Evolutionary conservation across 1,140 invertebrate genomes (phyloP).

Genomic region (Hyposmocoma kahamanoa): DNA sequence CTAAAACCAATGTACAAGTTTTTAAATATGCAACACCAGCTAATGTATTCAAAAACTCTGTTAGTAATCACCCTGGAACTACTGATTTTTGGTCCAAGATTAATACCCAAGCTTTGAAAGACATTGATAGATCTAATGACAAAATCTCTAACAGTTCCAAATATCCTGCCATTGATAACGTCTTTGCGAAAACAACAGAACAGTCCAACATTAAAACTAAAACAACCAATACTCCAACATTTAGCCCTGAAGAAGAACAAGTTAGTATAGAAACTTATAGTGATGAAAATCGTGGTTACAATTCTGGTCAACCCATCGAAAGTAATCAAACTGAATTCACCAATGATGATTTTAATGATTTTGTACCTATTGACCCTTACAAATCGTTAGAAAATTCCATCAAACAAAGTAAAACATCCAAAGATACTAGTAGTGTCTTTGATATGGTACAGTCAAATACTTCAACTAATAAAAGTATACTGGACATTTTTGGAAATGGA

Average conservation of each 20-base stretch:
- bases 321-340: slow-evolving; percentile 25
- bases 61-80: too few relatives aligned
- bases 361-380: slow-evolving; percentile 22
- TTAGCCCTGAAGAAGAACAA: too few relatives aligned
- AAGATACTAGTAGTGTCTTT: slow-evolving; percentile 44
- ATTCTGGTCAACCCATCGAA: slow-evolving; percentile 10
- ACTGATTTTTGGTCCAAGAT: too few relatives aligned
- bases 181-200: too few relatives aligned
- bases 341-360: slow-evolving; percentile 41
- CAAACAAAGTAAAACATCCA: slow-evolving; percentile 12
- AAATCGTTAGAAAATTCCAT: slow-evolving; percentile 35
- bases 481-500: slow-evolving; percentile 54
- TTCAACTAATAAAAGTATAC: slow-evolving; percentile 56
- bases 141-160: too few relatives aligned
- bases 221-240: too few relatives aligned
- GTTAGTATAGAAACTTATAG: not conserved
- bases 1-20: not conserved
- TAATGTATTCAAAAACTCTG: too few relatives aligned
- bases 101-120: too few relatives aligned
- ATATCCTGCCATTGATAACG: too few relatives aligned
- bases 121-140: too few relatives aligned
- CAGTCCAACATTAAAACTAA: too few relatives aligned
- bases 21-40: too few relatives aligned
- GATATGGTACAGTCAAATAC: slow-evolving; percentile 47
- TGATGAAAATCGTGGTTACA: slow-evolving; percentile 8